These are phyloP conservation scores for Agrypnia vestita DNA, from an alignment of 1,140 invertebrate genomes.

Conservation along the genomic window DNA sequence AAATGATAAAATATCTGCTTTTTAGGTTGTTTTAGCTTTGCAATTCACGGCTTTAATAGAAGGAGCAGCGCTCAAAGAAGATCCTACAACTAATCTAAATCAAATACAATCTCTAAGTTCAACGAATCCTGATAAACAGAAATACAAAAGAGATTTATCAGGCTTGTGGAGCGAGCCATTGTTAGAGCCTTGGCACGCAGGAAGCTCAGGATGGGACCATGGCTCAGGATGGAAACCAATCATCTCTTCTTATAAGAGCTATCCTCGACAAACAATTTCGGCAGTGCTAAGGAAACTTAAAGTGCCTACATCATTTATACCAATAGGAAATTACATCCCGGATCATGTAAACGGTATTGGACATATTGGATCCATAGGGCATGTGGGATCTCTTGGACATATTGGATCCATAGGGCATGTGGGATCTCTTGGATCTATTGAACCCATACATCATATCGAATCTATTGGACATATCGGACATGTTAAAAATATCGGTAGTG, in stretches of 20 bases:
- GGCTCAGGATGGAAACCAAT: conserved; percentile 12
- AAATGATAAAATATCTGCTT: neutral
- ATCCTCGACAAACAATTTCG: neutral
- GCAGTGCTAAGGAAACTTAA: neutral
- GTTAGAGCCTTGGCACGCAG: neutral
- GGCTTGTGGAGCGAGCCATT: neutral
- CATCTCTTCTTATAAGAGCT: neutral
- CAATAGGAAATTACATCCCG: too few relatives aligned
- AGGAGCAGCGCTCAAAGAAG: neutral
- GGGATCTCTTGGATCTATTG: neutral
- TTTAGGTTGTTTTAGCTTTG: neutral
- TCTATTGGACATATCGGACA: neutral
- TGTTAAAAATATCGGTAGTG: neutral
- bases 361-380: neutral
- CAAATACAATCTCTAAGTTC: neutral
- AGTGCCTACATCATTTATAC: too few relatives aligned
- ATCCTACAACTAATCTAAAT: neutral
- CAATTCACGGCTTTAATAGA: neutral
- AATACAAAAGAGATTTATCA: neutral
- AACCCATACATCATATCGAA: neutral
- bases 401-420: neutral
- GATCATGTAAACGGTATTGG: neutral
- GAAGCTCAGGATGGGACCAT: neutral
- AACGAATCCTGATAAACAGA: neutral
- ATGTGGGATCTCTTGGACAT: neutral